Conservation (phyloP, 2,888 invertebrate species). For the Pristionchus mayeri region DNA sequence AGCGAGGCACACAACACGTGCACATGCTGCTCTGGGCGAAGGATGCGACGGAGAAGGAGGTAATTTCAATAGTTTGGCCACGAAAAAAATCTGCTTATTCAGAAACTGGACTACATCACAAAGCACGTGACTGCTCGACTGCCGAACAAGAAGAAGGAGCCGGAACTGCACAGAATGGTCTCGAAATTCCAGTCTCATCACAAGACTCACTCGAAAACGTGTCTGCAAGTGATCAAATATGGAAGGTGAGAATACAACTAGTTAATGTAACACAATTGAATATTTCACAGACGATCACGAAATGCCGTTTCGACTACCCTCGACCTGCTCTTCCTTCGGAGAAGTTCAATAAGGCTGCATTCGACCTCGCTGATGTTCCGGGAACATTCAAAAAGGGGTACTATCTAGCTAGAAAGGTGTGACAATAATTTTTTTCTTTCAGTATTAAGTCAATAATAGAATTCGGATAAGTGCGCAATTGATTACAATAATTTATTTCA, state of each 20-base stretch:
- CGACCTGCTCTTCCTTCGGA: background rate
- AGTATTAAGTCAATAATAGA: no score
- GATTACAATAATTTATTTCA: no score
- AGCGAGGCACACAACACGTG: conserved; percentile 38
- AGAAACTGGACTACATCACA: conserved; percentile 37
- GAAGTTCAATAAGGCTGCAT: background rate
- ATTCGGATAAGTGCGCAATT: no score
- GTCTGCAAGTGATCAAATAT: background rate
- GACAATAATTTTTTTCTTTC: no score
- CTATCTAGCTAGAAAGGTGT: background rate
- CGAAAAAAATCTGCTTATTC: no score
- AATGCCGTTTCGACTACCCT: conserved; percentile 51
- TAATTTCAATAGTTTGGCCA: no score
- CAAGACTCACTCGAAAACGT: conserved; percentile 45
- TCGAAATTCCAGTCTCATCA: conserved; percentile 40
- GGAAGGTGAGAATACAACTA: no score
- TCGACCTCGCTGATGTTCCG: background rate
- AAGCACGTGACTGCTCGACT: conserved; percentile 35
- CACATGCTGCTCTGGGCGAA: conserved; percentile 42
- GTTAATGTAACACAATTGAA: no score
- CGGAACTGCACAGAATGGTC: conserved; percentile 39
- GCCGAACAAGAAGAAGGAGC: conserved; percentile 38
- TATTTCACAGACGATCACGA: no score
- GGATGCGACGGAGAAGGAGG: background rate
- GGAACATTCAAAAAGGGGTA: background rate